Conservation (phyloP, 1,140 invertebrate species). For the Papilio glaucus region DNA sequence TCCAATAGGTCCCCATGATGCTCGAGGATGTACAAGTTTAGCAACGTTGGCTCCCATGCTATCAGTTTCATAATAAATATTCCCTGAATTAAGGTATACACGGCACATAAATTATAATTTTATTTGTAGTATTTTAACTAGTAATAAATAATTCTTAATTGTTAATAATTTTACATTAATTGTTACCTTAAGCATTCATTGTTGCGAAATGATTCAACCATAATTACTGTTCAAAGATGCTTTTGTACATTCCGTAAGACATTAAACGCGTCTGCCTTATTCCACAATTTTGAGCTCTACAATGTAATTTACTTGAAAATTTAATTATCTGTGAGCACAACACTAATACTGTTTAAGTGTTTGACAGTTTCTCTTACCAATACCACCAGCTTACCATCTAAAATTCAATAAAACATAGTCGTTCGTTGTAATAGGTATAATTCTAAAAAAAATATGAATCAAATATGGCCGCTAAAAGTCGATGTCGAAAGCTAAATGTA, state of each 20-base stretch:
- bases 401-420: too few species aligned
- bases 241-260: not conserved
- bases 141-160: constrained; percentile 25
- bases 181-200: not conserved
- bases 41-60: too few species aligned
- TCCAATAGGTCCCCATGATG: too few species aligned
- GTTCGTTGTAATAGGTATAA: too few species aligned
- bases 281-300: not conserved
- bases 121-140: not conserved
- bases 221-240: not conserved
- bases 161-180: constrained; percentile 13
- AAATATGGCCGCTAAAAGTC: too few species aligned
- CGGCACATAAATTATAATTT: constrained; percentile 5
- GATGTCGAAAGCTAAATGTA: too few species aligned
- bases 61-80: too few species aligned
- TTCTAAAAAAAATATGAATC: too few species aligned
- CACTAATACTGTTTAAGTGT: not conserved
- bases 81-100: not conserved
- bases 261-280: not conserved
- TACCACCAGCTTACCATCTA: too few species aligned
- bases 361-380: too few species aligned
- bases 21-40: too few species aligned
- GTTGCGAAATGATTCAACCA: constrained; percentile 6
- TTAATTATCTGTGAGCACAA: not conserved
- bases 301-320: not conserved